Conservation (phyloP, 2,797 vertebrate genomes). For the Poecilia picta region DNA sequence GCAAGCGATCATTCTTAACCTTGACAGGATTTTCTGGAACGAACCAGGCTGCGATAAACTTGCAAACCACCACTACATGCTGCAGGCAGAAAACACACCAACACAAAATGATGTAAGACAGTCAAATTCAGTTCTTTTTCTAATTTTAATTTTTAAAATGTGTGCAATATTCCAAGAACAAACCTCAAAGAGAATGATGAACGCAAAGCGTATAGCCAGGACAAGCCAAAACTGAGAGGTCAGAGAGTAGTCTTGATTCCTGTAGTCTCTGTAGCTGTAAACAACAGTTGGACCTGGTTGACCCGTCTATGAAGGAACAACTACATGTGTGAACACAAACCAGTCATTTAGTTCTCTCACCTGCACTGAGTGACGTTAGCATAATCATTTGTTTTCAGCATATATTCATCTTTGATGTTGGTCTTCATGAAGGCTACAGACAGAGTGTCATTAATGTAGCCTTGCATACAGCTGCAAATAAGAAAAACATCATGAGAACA, state of each 20-base stretch:
- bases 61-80: constrained; percentile 90
- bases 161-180: background rate
- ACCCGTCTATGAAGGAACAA: background rate
- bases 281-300: constrained; percentile 8
- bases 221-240: constrained; percentile 90
- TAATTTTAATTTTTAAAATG: background rate
- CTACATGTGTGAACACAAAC: background rate
- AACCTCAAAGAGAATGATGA: constrained; percentile 95
- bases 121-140: background rate
- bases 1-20: constrained; percentile 84
- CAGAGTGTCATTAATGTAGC: constrained; percentile 90
- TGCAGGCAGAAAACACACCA: constrained; percentile 53
- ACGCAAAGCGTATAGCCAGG: constrained; percentile 88
- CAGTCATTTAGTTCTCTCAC: constrained; percentile 63
- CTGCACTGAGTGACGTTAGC: constrained; percentile 83
- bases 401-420: constrained; percentile 15
- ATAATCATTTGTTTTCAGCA: background rate
- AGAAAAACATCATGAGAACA: background rate
- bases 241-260: constrained; percentile 79
- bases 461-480: constrained; percentile 84
- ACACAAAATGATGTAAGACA: background rate
- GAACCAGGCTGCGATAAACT: constrained; percentile 91
- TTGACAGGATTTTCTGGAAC: constrained; percentile 84
- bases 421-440: constrained; percentile 72
- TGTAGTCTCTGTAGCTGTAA: constrained; percentile 90